Conservation (phyloP, 2,113 vertebrate genomes). For the western clawed frog (Xenopus tropicalis) region DNA sequence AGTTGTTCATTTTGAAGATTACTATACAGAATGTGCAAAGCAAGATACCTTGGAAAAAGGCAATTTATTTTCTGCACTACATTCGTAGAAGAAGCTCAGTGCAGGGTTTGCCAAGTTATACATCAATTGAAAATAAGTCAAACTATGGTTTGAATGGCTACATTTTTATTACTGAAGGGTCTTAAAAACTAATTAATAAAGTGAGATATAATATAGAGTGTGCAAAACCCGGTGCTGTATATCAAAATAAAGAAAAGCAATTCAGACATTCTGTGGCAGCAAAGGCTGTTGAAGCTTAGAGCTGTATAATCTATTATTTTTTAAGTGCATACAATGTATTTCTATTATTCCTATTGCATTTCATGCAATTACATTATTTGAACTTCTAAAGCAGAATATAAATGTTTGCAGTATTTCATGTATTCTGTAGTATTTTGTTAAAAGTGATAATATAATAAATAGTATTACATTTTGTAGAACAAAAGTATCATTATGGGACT, state of each 20-base stretch:
- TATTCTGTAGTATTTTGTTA: too few species aligned
- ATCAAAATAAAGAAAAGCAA: slow-evolving; percentile 45
- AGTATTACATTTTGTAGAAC: too few species aligned
- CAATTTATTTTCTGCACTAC: slow-evolving; percentile 30
- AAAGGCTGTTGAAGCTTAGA: slow-evolving; percentile 34
- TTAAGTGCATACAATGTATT: slow-evolving; percentile 40
- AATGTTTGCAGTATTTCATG: background rate
- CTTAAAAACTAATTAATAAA: slow-evolving; percentile 45
- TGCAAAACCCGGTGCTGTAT: slow-evolving; percentile 33
- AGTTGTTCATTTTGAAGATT: background rate
- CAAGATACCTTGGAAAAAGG: slow-evolving; percentile 27
- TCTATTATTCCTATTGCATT: slow-evolving; percentile 34
- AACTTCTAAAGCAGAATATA: slow-evolving; percentile 15
- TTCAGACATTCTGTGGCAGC: slow-evolving; percentile 33
- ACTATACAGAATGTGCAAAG: slow-evolving; percentile 12
- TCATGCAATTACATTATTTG: slow-evolving; percentile 31
- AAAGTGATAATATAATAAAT: too few species aligned
- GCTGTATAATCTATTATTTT: slow-evolving; percentile 36
- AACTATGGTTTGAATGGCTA: slow-evolving; percentile 43
- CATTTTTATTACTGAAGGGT: slow-evolving; percentile 43
- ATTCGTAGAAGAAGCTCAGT: slow-evolving; percentile 19
- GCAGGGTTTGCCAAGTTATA: slow-evolving; percentile 40
- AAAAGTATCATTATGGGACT: too few species aligned
- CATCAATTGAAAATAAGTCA: slow-evolving; percentile 44
- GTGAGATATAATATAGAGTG: slow-evolving; percentile 38